Conservation (phyloP, 2,113 vertebrate genomes). For the Clarias batrachus region DNA sequence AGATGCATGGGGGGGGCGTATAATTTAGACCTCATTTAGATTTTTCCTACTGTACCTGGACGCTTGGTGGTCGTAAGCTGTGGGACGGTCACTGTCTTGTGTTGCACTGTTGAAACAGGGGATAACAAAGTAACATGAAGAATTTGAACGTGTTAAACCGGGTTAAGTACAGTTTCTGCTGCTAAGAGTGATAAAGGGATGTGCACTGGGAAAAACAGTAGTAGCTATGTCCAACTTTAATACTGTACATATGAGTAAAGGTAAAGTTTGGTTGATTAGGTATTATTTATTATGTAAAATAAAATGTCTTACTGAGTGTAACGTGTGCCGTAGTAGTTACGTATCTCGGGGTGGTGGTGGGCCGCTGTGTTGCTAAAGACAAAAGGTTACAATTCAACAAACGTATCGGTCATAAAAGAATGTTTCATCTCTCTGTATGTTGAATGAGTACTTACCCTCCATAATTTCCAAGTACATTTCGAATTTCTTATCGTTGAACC, state of each 20-base stretch:
- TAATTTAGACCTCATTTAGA: neutral
- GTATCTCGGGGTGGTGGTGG: neutral
- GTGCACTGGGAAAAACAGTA: neutral
- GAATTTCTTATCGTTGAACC: slow-evolving; percentile 49
- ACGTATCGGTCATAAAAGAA: neutral
- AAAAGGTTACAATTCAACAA: neutral
- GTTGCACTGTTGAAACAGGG: neutral
- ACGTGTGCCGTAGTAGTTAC: neutral
- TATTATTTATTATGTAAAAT: neutral
- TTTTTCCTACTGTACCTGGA: slow-evolving; percentile 12
- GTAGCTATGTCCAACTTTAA: neutral
- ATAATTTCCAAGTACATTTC: slow-evolving; percentile 28
- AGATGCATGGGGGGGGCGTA: too few relatives aligned
- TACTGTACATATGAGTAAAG: neutral
- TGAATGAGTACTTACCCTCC: slow-evolving; percentile 30
- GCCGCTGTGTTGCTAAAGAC: neutral
- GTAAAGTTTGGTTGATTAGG: neutral
- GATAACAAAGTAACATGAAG: neutral
- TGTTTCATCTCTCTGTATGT: neutral
- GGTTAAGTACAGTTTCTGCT: neutral
- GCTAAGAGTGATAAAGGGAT: neutral
- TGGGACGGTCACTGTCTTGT: neutral
- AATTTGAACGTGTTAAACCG: neutral
- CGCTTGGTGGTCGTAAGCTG: neutral
- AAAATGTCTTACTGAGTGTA: neutral